Percentiles rank a stretch among this genome's conserved stretches.
phyloP scores from a whole-genome alignment of 2,113 vertebrate genomes.

The Sceloporus undulatus region DNA sequence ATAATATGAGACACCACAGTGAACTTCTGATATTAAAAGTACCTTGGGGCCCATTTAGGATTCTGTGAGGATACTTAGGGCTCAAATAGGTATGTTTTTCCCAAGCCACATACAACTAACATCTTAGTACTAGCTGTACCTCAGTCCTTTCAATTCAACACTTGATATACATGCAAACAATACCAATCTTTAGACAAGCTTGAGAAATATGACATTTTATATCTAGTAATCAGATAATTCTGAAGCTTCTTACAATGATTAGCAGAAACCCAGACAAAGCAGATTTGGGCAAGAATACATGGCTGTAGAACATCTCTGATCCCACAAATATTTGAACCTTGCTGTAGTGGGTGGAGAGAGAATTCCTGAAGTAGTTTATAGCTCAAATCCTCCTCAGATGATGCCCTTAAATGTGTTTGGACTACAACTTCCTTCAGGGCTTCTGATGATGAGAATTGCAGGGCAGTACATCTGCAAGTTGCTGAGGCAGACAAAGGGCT shows the following conservation, averaged over 20 bases:
- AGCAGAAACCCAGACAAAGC: neutral
- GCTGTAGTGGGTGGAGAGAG: no score
- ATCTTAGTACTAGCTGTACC: neutral
- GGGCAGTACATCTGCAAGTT: no score
- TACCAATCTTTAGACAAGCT: neutral
- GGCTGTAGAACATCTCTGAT: neutral
- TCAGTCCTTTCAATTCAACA: neutral
- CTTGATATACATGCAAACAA: neutral
- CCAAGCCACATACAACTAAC: neutral
- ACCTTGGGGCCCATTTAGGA: no score
- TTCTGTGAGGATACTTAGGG: no score
- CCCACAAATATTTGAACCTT: neutral
- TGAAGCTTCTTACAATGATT: neutral
- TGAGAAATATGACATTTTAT: neutral
- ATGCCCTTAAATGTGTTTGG: neutral
- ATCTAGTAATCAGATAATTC: neutral
- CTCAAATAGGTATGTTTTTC: neutral
- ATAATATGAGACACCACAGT: neutral
- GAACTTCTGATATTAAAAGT: neutral
- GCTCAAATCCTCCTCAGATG: neutral
- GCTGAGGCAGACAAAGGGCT: neutral
- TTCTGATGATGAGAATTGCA: no score
- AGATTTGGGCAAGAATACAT: neutral
- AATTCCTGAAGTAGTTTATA: neutral
- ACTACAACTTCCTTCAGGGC: neutral